A percentile compares a stretch with the other conserved stretches of the same genome.
phyloP scores from a whole-genome alignment of 2,113 vertebrate species.

The Mesoclemmys tuberculata region DNA sequence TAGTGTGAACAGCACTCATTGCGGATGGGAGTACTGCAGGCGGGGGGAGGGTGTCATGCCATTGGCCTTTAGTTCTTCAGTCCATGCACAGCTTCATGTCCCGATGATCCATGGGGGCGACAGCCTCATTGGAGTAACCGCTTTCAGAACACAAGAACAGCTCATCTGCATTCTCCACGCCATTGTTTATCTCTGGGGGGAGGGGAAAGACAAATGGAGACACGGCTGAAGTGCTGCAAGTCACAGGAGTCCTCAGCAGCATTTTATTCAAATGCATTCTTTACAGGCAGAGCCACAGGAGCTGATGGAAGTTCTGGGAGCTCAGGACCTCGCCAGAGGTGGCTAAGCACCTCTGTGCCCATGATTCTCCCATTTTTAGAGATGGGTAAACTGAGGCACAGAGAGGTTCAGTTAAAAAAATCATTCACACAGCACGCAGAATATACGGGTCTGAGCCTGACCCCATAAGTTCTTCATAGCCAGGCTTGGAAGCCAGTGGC shows the following conservation, averaged over 20 bases:
- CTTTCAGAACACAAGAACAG: conserved; percentile 88
- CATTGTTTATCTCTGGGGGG: conserved; percentile 87
- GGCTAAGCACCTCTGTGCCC: background rate
- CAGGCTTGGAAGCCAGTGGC: no score
- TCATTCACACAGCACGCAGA: background rate
- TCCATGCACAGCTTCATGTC: conserved; percentile 60
- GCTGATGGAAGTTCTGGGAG: background rate
- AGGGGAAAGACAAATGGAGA: conserved; percentile 5
- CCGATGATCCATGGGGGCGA: conserved; percentile 52
- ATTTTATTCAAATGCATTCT: background rate
- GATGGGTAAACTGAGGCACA: background rate
- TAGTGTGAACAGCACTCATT: background rate
- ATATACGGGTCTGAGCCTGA: background rate
- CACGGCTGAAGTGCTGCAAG: fast-evolving
- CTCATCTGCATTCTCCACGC: conserved; percentile 86
- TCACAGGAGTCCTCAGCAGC: fast-evolving
- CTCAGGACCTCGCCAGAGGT: background rate
- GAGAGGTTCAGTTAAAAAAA: background rate
- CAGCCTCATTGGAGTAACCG: conserved; percentile 79
- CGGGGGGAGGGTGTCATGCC: fast-evolving
- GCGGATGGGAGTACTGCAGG: fast-evolving
- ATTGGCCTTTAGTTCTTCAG: conserved; percentile 6
- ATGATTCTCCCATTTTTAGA: background rate
- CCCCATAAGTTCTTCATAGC: no score
- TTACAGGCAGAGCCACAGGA: background rate